Conservation (phyloP, 1,140 invertebrate genomes). For the Triops longicaudatus region DNA sequence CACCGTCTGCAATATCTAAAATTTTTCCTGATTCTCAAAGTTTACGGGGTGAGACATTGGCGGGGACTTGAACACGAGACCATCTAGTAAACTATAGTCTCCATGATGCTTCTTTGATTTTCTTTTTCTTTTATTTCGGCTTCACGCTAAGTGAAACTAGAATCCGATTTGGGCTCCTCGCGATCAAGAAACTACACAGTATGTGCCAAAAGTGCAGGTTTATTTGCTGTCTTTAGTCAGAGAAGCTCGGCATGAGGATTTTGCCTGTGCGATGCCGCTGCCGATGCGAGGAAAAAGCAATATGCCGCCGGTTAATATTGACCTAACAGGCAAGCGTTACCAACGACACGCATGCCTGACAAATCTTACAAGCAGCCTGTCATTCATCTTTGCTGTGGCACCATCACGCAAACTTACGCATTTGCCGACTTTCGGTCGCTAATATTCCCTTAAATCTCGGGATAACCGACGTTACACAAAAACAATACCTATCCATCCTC, state of each 20-base stretch:
- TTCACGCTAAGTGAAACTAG: neutral
- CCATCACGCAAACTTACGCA: neutral
- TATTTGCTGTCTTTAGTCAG: conserved; percentile 3
- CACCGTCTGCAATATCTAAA: too few species aligned
- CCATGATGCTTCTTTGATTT: too few species aligned
- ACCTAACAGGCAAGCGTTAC: conserved; percentile 14
- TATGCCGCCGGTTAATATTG: conserved; percentile 6
- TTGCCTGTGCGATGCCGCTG: neutral
- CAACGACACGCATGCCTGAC: conserved; percentile 13
- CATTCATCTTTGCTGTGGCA: conserved; percentile 3
- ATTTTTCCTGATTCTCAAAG: too few species aligned
- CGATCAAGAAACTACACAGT: neutral
- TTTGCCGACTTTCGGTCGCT: neutral
- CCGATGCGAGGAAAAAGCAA: neutral
- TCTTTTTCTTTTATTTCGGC: neutral
- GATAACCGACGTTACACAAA: neutral
- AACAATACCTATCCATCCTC: neutral
- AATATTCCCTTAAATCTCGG: neutral
- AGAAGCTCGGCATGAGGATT: neutral
- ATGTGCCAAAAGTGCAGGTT: neutral
- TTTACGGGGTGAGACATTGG: too few species aligned
- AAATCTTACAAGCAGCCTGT: neutral
- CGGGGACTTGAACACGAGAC: too few species aligned
- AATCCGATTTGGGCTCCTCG: neutral
- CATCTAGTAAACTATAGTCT: too few species aligned